phyloP scores from a whole-genome alignment of 2,888 invertebrate species.

The Meteorus colon region DNA sequence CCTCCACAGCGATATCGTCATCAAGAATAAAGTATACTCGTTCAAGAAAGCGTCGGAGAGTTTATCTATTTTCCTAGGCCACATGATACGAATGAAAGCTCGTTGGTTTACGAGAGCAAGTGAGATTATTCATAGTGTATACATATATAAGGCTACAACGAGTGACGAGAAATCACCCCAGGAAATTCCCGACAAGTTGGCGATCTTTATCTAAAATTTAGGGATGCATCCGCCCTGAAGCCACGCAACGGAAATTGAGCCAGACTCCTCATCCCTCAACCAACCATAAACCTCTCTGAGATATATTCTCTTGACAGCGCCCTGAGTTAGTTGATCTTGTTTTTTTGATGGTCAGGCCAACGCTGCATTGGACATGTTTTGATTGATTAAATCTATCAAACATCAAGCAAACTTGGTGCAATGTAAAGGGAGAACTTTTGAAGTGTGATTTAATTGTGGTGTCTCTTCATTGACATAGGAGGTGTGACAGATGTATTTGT shows the following conservation, averaged over 20 bases:
- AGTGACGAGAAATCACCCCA: constrained; percentile 38
- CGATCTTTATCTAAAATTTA: constrained; percentile 69
- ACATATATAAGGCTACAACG: background rate
- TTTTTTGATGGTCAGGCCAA: background rate
- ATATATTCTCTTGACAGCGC: constrained; percentile 25
- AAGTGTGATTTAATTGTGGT: constrained; percentile 10
- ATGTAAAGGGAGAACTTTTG: background rate
- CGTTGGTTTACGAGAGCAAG: constrained; percentile 9
- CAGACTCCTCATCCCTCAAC: constrained; percentile 36
- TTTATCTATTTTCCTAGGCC: constrained; percentile 43
- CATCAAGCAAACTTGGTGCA: background rate
- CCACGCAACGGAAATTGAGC: constrained; percentile 53
- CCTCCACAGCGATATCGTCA: constrained; percentile 31
- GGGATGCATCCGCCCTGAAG: constrained; percentile 50
- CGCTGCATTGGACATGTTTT: constrained; percentile 20
- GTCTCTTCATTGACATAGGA: background rate
- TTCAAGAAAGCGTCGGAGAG: constrained; percentile 18
- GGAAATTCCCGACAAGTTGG: constrained; percentile 65
- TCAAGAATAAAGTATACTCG: background rate
- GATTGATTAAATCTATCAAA: constrained; percentile 30
- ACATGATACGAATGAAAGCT: constrained; percentile 36
- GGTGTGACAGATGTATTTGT: background rate
- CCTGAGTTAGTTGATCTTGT: constrained; percentile 1
- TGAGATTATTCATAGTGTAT: background rate
- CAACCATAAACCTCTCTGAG: constrained; percentile 1